Evolutionary conservation across 2,888 invertebrate genomes (phyloP).

Genomic region (Drepana falcataria): DNA sequence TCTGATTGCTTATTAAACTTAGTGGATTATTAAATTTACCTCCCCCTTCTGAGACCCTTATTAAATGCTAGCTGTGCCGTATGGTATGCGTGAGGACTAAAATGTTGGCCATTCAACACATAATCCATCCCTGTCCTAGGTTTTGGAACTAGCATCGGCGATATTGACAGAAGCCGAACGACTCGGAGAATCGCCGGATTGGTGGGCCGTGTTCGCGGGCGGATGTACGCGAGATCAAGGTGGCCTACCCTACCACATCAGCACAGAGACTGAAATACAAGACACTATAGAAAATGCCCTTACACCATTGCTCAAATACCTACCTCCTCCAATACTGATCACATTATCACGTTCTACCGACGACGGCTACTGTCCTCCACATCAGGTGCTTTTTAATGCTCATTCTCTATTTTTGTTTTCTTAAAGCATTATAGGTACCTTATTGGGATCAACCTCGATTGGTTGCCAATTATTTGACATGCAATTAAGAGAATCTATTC

Average conservation of each 20-base stretch:
- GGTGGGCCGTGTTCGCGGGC: conserved; percentile 89
- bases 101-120: too few relatives aligned
- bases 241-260: conserved; percentile 91
- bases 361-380: conserved; percentile 92
- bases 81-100: too few relatives aligned
- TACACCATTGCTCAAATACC: conserved; percentile 74
- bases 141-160: conserved; percentile 65
- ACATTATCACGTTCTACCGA: conserved; percentile 91
- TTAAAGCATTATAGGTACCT: too few relatives aligned
- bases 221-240: conserved; percentile 93
- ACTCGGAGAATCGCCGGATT: conserved; percentile 83
- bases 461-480: too few relatives aligned
- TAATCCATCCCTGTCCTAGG: conserved; percentile 29
- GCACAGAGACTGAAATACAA: conserved; percentile 82
- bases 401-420: neutral
- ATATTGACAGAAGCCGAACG: conserved; percentile 74
- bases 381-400: conserved; percentile 68
- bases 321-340: conserved; percentile 82
- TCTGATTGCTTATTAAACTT: too few relatives aligned
- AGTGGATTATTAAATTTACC: too few relatives aligned
- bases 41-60: too few relatives aligned
- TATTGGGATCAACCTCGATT: too few relatives aligned
- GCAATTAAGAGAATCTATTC: too few relatives aligned
- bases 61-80: too few relatives aligned
- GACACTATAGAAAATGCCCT: conserved; percentile 79